These are phyloP conservation scores for Drosophila arizonae DNA, from an alignment of 1,140 invertebrate genomes.

Conservation along the genomic window DNA sequence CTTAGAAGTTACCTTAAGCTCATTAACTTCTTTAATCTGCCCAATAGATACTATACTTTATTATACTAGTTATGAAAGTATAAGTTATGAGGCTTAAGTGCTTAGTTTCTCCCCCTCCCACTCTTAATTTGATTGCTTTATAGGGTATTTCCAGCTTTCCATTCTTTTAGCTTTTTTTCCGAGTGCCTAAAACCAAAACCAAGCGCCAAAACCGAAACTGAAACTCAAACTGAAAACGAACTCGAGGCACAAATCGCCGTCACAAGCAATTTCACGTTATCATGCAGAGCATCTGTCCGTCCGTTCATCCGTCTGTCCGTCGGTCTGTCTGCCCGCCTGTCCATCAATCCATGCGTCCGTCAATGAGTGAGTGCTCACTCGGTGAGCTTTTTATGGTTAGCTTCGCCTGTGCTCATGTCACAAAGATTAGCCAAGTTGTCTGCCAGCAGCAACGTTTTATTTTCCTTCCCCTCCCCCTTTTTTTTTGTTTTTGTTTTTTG, in stretches of 20 bases:
- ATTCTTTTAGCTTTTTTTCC: no score
- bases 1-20: no score
- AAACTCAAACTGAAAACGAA: conserved; percentile 22
- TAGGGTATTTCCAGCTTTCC: no score
- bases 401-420: conserved; percentile 31
- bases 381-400: not conserved
- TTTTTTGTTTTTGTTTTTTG: no score
- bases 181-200: conserved; percentile 1
- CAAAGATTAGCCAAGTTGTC: conserved; percentile 56
- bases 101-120: no score
- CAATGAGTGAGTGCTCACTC: conserved; percentile 25
- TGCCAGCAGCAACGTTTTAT: conserved; percentile 37
- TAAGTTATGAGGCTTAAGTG: no score
- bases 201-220: conserved; percentile 11
- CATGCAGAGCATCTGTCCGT: conserved; percentile 21
- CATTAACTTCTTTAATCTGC: no score
- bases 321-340: not conserved
- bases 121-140: no score
- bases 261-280: conserved; percentile 51
- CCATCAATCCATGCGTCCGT: conserved; percentile 19
- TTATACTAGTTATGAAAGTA: no score
- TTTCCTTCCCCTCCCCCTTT: not conserved
- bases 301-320: conserved; percentile 12
- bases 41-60: no score
- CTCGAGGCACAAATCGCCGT: conserved; percentile 33